These are phyloP conservation scores for Ceratothoa steindachneri DNA, from an alignment of 2,888 invertebrate genomes.

Conservation along the genomic window DNA sequence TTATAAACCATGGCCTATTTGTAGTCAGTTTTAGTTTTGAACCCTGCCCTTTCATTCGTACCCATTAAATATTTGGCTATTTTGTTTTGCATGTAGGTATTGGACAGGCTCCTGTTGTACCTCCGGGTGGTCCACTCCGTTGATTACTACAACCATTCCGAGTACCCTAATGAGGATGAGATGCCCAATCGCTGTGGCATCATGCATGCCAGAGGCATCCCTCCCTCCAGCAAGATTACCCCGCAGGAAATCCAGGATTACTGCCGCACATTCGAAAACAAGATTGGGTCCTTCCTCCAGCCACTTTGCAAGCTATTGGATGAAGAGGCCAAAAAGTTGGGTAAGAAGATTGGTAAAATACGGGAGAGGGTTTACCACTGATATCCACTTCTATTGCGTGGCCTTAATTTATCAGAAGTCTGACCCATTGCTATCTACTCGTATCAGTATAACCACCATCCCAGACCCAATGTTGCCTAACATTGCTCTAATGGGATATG, in stretches of 20 bases:
- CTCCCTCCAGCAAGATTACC: slow-evolving; percentile 74
- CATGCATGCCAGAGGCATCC: slow-evolving; percentile 89
- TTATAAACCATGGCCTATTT: too few species aligned
- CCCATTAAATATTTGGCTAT: too few species aligned
- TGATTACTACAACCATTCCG: slow-evolving; percentile 98
- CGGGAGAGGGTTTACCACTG: too few species aligned
- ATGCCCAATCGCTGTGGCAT: slow-evolving; percentile 98
- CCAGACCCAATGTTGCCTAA: too few species aligned
- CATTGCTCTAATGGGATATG: too few species aligned
- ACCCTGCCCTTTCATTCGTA: too few species aligned
- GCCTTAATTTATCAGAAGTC: too few species aligned
- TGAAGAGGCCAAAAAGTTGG: slow-evolving; percentile 76
- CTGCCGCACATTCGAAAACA: slow-evolving; percentile 76
- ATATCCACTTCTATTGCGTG: too few species aligned
- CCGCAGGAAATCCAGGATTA: slow-evolving; percentile 71
- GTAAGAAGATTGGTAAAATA: slow-evolving; percentile 65
- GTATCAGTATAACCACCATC: too few species aligned
- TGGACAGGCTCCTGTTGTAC: slow-evolving; percentile 81
- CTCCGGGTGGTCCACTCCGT: slow-evolving; percentile 95
- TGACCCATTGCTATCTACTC: too few species aligned
- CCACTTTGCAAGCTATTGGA: slow-evolving; percentile 66
- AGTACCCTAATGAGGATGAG: slow-evolving; percentile 98
- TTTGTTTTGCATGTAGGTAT: too few species aligned
- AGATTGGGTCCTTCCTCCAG: slow-evolving; percentile 82
- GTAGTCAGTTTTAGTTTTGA: too few species aligned